Conservation (phyloP, 1,140 invertebrate species). For the Protaetia brevitarsis region DNA sequence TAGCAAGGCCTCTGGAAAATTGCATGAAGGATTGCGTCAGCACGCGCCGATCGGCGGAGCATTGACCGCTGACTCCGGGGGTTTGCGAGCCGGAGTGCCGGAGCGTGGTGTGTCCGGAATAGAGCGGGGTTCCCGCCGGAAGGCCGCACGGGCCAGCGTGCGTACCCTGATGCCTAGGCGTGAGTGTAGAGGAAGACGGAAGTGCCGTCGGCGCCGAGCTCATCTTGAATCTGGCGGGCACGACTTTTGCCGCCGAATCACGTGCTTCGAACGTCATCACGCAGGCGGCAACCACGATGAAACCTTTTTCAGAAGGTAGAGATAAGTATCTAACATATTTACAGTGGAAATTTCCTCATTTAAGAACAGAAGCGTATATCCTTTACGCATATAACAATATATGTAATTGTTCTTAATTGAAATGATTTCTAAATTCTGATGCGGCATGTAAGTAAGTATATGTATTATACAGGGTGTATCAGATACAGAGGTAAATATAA, state of each 20-base stretch:
- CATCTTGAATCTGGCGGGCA: constrained; percentile 69
- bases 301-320: constrained; percentile 57
- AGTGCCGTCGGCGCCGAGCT: constrained; percentile 48
- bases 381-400: too few relatives aligned
- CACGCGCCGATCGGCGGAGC: constrained; percentile 52
- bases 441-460: too few relatives aligned
- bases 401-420: too few relatives aligned
- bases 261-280: constrained; percentile 93
- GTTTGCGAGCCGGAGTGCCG: constrained; percentile 47
- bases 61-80: constrained; percentile 44
- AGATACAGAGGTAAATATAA: too few relatives aligned
- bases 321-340: too few relatives aligned
- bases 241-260: constrained; percentile 83
- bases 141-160: not conserved
- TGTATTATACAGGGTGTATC: too few relatives aligned
- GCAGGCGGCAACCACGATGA: constrained; percentile 88
- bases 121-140: not conserved
- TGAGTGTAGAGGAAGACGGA: constrained; percentile 24
- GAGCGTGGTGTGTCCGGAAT: constrained; percentile 31
- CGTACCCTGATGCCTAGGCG: constrained; percentile 17
- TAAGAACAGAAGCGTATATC: too few relatives aligned
- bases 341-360: too few relatives aligned
- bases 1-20: constrained; percentile 61
- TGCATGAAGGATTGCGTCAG: constrained; percentile 68
- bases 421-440: too few relatives aligned